phyloP scores from a whole-genome alignment of 2,113 vertebrate species.

The Rostratula benghalensis region DNA sequence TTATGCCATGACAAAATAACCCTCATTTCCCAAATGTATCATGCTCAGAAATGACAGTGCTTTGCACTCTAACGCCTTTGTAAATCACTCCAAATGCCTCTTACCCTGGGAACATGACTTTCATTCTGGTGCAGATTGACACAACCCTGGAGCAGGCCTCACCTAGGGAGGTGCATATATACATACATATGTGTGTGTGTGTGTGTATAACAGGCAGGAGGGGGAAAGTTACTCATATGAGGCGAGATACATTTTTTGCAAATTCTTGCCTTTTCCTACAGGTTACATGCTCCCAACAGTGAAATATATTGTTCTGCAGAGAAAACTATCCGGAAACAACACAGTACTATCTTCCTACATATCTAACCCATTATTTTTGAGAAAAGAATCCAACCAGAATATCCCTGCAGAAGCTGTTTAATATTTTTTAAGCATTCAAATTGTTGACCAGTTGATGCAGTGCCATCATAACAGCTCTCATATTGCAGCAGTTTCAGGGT shows the following conservation, averaged over 20 bases:
- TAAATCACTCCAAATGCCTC: neutral
- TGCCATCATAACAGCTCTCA: neutral
- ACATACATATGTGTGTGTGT: neutral
- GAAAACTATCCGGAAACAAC: neutral
- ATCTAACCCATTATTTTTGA: neutral
- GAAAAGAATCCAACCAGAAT: neutral
- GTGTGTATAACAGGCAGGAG: neutral
- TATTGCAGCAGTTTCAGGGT: neutral
- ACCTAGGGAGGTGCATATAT: neutral
- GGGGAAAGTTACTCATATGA: neutral
- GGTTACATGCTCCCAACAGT: neutral
- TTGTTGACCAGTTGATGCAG: neutral
- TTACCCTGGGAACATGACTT: neutral
- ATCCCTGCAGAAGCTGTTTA: neutral
- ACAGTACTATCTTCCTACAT: neutral
- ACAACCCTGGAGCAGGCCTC: neutral
- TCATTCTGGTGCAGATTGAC: neutral
- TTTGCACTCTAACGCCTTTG: neutral
- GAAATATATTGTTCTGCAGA: neutral
- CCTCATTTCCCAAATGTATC: neutral
- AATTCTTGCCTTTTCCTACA: neutral
- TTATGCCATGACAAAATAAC: conserved; percentile 9
- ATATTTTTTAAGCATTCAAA: conserved; percentile 8
- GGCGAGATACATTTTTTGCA: neutral
- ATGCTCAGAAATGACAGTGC: neutral